Evolutionary conservation across 2,797 vertebrate genomes (phyloP).

Genomic region (Vespertilio murinus): DNA sequence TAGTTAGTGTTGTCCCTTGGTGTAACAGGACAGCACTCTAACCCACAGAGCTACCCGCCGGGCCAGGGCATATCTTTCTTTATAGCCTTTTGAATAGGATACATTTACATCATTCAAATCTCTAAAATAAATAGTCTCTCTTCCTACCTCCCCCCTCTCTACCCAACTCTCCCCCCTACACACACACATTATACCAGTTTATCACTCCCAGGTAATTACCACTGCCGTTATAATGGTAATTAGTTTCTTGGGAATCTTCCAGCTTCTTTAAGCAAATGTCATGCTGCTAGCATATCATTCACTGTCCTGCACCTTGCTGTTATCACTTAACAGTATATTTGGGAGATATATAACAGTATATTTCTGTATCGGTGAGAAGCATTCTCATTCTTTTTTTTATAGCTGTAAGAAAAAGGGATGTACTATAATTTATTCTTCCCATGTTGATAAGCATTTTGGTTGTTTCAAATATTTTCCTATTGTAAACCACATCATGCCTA

Average conservation of each 20-base stretch:
- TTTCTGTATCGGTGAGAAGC: neutral
- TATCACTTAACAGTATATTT: constrained; percentile 4
- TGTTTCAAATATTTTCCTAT: constrained; percentile 6
- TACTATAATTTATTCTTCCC: neutral
- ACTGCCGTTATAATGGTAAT: neutral
- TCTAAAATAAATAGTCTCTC: neutral
- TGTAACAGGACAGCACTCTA: neutral
- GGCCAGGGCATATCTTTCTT: neutral
- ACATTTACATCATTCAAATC: constrained; percentile 28
- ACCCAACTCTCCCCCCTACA: neutral
- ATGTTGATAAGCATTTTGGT: neutral
- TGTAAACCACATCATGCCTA: neutral
- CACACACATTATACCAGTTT: neutral
- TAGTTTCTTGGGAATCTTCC: neutral
- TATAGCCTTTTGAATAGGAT: constrained; percentile 8
- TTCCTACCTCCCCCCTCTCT: neutral
- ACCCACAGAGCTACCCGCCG: neutral
- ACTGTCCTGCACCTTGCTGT: neutral
- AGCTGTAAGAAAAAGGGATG: neutral
- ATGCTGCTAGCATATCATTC: neutral
- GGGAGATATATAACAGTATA: too few species aligned
- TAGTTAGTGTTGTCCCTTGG: neutral
- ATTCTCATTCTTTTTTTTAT: constrained; percentile 39
- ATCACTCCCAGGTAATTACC: constrained; percentile 3
- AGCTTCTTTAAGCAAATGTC: constrained; percentile 44